Base-by-base conservation (phyloP, 2,113 vertebrate species). In the Lasiurus borealis region DNA sequence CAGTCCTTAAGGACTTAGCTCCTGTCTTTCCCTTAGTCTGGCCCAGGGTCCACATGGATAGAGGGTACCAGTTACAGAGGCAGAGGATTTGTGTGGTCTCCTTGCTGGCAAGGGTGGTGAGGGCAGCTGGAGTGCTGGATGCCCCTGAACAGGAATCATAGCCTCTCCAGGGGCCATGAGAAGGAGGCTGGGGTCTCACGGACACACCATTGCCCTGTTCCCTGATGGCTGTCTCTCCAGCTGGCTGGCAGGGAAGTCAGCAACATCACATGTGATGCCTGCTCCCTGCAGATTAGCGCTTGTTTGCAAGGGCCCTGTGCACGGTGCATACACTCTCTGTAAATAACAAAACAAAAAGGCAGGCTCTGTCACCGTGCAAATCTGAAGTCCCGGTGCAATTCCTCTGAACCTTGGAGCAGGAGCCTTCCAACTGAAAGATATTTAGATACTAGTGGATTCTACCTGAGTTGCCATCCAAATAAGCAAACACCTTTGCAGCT, bases 261-360 rank as follows among this genome's bases (percentile, higher is more conserved):
- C 64, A 87, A 46, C 14, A 34, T 34, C 12, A 5, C 54, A 57
- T 1, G 6, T 0, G 87, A 15, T 36, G 69, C 59, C 50, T 7
- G 81, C 21, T 95, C 91, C 88, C 76, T 29, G 77, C 2, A 36
- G 91, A 68, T 46, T 0, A 72, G 52, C 0, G 19, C 66, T 64
- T 76, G 77, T 81, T 92, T 72, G 72, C 72, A 23, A 75, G 85
- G 83, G 48, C 95, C 1, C 0, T 2, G 44, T 31, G 57, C 88
- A 16, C 34, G 18, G 68, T 0, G 2, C 85, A 50, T 81, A 68
- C 62, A 85, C 52, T 88, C 68, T 82, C 15, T 57, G 91, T 92
- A 94, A 96, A 96, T 96, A 75, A 75, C 82, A 82, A 59, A 69
- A 57, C 19, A 50, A 90, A 64, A 88, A 97, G 91, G 72, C 88